Evolutionary conservation across 2,888 invertebrate species (phyloP), one percentile per base, ranked within the genome.

Genomic region (Phyllotreta cruciferae): DNA sequence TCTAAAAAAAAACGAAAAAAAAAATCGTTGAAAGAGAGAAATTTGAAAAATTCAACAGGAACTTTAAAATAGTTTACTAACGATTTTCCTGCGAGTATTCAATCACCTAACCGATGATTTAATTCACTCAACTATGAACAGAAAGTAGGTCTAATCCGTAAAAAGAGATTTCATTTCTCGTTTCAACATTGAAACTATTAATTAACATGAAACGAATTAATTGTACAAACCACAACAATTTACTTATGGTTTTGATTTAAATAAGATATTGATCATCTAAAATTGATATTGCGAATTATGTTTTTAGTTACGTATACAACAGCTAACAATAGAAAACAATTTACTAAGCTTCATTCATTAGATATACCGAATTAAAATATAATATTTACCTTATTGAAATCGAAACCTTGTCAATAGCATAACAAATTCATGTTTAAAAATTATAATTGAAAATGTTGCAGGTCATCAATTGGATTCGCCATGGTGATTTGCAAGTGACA

Each of bases 401-500:
- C 24, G 24, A 24, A n/a, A 24, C 24, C 24, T 24, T 24, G 24
- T 4, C 24, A 24, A 24, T 24, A 24, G 24, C 4, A 14, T 47
- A 7, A 34, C 34, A 44, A n/a, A 8, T 7, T 11, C 6, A 44
- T 44, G 4, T 44, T 10, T 44, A n/a, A 6, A 4, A 44, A 44
- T 10, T 11, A 44, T 8, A 10, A 44, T 44, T 44, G 44, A 44
- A 10, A 44, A 14, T 44, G 7, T 38, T 57, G 14, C 38, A 67
- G 67, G 67, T 74, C 6, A 89, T 92, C 64, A 90, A 94, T 77
- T 96, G 95, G 96, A 94, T 95, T 71, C 86, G 90, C 56, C 90
- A 89, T 68, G 90, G 90, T 9, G 94, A 95, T 78, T 84, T 96
- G 42, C 95, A 96, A 85, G 94, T 96, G 13, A 95, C 95, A 8